Conservation (phyloP, 92 coral and sea anemone species). For the Paragorgia papillata region DNA sequence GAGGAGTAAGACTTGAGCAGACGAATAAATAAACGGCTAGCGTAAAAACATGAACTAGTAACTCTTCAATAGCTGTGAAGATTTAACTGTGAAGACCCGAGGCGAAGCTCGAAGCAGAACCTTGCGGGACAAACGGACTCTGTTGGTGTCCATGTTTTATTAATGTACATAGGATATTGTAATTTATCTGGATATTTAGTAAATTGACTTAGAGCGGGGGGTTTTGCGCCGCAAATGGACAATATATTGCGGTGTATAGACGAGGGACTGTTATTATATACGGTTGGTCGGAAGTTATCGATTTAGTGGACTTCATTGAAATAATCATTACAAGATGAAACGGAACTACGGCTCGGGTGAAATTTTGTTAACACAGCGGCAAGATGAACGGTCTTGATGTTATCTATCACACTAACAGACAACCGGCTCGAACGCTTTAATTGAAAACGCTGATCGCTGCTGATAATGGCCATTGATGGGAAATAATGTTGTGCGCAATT, state of each 20-base stretch:
- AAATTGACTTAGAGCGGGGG: neutral
- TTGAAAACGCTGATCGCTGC: constrained; percentile 18
- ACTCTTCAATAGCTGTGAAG: neutral
- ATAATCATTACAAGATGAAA: constrained; percentile 8
- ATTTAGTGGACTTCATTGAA: neutral
- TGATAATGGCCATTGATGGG: neutral
- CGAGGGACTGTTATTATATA: no score
- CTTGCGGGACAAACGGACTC: no score
- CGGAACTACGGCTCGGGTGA: constrained; percentile 15
- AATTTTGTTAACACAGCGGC: neutral
- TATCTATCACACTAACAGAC: constrained; percentile 13
- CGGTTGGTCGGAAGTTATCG: neutral
- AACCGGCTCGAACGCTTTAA: constrained; percentile 4
- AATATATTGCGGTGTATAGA: neutral
- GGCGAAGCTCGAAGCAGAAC: no score
- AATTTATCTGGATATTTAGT: neutral
- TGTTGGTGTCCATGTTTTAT: neutral
- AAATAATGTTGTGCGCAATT: neutral
- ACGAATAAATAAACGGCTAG: neutral
- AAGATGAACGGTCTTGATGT: neutral
- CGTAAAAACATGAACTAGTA: neutral
- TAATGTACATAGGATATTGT: neutral
- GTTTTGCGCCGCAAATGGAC: no score
- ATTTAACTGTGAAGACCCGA: neutral
- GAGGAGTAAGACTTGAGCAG: neutral